phyloP scores from a whole-genome alignment of 2,113 vertebrate species.

The Stomatorhinus ivindoensis region DNA sequence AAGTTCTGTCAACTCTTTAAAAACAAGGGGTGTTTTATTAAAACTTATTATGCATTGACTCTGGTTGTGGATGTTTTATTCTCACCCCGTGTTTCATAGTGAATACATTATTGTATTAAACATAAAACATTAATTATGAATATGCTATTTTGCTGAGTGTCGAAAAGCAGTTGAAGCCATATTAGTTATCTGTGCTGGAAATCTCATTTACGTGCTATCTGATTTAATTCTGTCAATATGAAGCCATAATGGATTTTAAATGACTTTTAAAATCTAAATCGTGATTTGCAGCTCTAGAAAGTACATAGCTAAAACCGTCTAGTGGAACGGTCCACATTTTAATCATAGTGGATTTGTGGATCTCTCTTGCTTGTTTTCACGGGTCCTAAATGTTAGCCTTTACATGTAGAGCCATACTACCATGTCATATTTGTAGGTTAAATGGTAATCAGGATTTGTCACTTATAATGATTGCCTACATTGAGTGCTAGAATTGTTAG shows the following conservation, averaged over 20 bases:
- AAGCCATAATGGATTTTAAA: slow-evolving; percentile 46
- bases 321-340: neutral
- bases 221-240: slow-evolving; percentile 37
- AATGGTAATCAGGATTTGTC: slow-evolving; percentile 5
- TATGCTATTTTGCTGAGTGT: slow-evolving; percentile 34
- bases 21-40: neutral
- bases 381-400: neutral
- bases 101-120: slow-evolving; percentile 43
- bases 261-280: slow-evolving; percentile 28
- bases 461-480: neutral
- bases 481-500: neutral
- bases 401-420: neutral
- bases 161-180: slow-evolving; percentile 17
- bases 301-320: neutral
- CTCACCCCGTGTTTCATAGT: slow-evolving; percentile 29
- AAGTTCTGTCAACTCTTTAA: slow-evolving; percentile 5
- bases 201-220: slow-evolving; percentile 40
- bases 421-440: slow-evolving; percentile 17
- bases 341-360: neutral
- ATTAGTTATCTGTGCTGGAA: slow-evolving; percentile 43
- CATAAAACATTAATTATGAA: slow-evolving; percentile 53
- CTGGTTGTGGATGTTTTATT: slow-evolving; percentile 19
- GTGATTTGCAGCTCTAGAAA: slow-evolving; percentile 11
- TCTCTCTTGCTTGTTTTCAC: neutral
- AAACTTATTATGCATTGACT: slow-evolving; percentile 16